These are phyloP conservation scores for Phlogophora meticulosa DNA, from an alignment of 2,888 invertebrate genomes.

Conservation along the genomic window DNA sequence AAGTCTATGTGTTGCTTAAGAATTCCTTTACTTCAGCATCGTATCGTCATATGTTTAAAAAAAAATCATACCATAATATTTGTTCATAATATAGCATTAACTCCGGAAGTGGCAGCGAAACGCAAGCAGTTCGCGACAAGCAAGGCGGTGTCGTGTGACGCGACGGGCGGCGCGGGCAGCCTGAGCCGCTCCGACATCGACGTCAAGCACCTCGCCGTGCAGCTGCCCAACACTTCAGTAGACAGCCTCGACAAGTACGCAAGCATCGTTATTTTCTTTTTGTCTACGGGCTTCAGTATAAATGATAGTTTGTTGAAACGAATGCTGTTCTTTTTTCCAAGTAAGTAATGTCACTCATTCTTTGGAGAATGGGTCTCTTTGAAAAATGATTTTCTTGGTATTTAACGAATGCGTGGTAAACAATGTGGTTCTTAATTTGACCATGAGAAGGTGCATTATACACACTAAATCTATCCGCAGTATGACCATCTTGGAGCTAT, in stretches of 20 bases:
- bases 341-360: no score
- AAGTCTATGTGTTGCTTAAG: no score
- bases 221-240: conserved; percentile 76
- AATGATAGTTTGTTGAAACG: no score
- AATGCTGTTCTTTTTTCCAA: no score
- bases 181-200: conserved; percentile 70
- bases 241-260: conserved; percentile 76
- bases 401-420: no score
- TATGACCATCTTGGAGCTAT: conserved; percentile 81
- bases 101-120: conserved; percentile 71
- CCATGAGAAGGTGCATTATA: no score
- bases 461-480: conserved; percentile 64
- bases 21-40: no score
- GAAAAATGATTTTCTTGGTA: not conserved
- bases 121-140: conserved; percentile 68
- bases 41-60: no score
- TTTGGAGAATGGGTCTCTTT: no score
- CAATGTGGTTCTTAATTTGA: no score
- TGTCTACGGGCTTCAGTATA: not conserved
- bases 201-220: conserved; percentile 81
- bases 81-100: conserved; percentile 68
- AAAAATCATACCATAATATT: not conserved
- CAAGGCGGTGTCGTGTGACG: conserved; percentile 80
- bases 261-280: not conserved
- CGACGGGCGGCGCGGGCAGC: conserved; percentile 47